phyloP scores from a whole-genome alignment of 2,797 vertebrate genomes.

The Clarias laeviceps region DNA sequence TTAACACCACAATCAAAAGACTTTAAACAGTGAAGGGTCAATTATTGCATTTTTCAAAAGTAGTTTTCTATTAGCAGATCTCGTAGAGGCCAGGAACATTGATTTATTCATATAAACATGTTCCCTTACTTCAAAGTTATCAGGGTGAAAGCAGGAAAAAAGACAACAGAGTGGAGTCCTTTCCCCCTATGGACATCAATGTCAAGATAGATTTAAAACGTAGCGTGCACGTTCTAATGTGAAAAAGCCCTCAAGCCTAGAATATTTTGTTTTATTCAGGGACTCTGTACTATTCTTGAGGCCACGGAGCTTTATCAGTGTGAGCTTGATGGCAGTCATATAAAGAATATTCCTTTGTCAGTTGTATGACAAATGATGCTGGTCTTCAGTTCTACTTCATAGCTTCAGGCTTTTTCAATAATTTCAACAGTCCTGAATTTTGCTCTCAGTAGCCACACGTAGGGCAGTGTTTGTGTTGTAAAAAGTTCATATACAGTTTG shows the following conservation, averaged over 20 bases:
- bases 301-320: constrained; percentile 51
- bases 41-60: background rate
- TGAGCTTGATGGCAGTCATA: constrained; percentile 59
- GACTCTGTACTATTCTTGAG: constrained; percentile 40
- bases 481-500: background rate
- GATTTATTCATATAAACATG: constrained; percentile 22
- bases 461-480: background rate
- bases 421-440: constrained; percentile 39
- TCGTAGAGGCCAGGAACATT: constrained; percentile 3
- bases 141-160: constrained; percentile 13
- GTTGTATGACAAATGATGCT: constrained; percentile 62
- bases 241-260: constrained; percentile 18
- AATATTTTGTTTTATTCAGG: constrained; percentile 22
- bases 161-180: constrained; percentile 23
- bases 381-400: constrained; percentile 59
- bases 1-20: constrained; percentile 39
- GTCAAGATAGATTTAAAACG: constrained; percentile 37
- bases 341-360: constrained; percentile 62
- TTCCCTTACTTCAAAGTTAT: constrained; percentile 31
- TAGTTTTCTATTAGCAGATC: constrained; percentile 16
- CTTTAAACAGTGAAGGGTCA: constrained; percentile 37
- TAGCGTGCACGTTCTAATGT: constrained; percentile 19
- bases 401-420: constrained; percentile 46
- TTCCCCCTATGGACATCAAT: constrained; percentile 20
- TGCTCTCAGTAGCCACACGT: constrained; percentile 16